Percentiles rank a stretch among this genome's conserved stretches.
These are phyloP conservation scores for Ctenoplectra terminalis DNA, from an alignment of 1,140 invertebrate genomes.

Conservation along the genomic window DNA sequence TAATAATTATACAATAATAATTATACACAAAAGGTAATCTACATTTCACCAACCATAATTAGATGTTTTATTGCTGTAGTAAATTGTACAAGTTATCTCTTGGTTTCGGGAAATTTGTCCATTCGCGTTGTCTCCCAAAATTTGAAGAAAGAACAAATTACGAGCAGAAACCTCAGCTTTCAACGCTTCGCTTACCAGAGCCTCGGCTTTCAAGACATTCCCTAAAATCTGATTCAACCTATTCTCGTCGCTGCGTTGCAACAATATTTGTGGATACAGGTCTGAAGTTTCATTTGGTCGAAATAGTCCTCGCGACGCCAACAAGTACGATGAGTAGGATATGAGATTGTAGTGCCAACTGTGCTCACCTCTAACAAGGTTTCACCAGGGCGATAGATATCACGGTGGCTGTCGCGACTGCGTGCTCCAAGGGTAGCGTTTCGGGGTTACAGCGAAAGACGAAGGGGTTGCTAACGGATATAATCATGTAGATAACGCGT, in stretches of 20 bases:
- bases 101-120: too few relatives aligned
- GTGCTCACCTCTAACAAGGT: constrained; percentile 71
- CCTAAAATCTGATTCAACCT: constrained; percentile 2
- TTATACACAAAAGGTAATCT: too few relatives aligned
- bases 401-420: constrained; percentile 38
- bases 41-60: too few relatives aligned
- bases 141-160: not conserved
- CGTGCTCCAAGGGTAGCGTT: constrained; percentile 61
- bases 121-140: not conserved
- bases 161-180: not conserved
- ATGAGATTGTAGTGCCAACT: constrained; percentile 76
- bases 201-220: not conserved
- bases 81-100: too few relatives aligned
- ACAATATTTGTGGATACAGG: constrained; percentile 33
- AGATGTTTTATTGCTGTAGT: too few relatives aligned
- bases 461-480: constrained; percentile 61
- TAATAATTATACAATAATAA: too few relatives aligned
- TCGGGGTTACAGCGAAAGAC: constrained; percentile 29
- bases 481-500: constrained; percentile 75
- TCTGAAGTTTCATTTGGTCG: constrained; percentile 51
- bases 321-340: constrained; percentile 59
- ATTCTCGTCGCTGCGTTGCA: not conserved
- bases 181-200: not conserved
- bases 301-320: constrained; percentile 18
- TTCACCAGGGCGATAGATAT: constrained; percentile 69